A percentile compares a stretch with the other conserved stretches of the same genome.
phyloP scores from a whole-genome alignment of 1,140 invertebrate species.

The Drosophila busckii region DNA sequence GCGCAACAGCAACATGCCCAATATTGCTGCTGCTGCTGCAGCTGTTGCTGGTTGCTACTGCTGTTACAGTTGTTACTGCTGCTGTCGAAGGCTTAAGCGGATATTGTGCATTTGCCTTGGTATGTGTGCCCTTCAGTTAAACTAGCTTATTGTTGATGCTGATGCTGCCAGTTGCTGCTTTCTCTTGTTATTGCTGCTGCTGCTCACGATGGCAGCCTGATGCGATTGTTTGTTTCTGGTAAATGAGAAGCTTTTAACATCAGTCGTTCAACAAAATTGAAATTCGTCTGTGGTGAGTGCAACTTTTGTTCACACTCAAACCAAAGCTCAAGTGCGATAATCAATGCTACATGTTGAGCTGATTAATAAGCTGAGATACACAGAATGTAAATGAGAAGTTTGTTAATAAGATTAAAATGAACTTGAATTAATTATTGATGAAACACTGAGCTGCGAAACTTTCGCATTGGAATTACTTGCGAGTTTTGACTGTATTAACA shows the following conservation, averaged over 20 bases:
- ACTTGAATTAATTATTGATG: too few relatives aligned
- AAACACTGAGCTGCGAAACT: too few relatives aligned
- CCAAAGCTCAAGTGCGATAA: too few relatives aligned
- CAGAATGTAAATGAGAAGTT: too few relatives aligned
- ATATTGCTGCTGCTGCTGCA: too few relatives aligned
- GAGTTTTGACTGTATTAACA: too few relatives aligned
- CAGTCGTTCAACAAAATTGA: not conserved
- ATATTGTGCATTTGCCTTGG: conserved; percentile 68
- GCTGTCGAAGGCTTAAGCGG: conserved; percentile 66
- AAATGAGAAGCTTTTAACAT: conserved; percentile 23
- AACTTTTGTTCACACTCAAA: too few relatives aligned
- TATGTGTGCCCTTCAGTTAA: conserved; percentile 59
- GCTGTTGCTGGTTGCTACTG: conserved; percentile 63
- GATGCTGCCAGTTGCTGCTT: conserved; percentile 39
- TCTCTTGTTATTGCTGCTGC: conserved; percentile 15
- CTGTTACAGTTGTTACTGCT: conserved; percentile 30
- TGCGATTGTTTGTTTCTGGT: conserved; percentile 40
- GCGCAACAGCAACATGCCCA: conserved; percentile 28
- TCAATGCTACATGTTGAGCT: too few relatives aligned
- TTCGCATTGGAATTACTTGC: too few relatives aligned
- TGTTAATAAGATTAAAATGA: too few relatives aligned
- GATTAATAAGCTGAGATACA: too few relatives aligned
- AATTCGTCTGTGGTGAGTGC: not conserved
- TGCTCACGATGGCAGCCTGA: conserved; percentile 17
- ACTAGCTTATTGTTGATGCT: conserved; percentile 59